Evolutionary conservation across 2,797 vertebrate species (phyloP).

Genomic region (Apodemus agrarius): DNA sequence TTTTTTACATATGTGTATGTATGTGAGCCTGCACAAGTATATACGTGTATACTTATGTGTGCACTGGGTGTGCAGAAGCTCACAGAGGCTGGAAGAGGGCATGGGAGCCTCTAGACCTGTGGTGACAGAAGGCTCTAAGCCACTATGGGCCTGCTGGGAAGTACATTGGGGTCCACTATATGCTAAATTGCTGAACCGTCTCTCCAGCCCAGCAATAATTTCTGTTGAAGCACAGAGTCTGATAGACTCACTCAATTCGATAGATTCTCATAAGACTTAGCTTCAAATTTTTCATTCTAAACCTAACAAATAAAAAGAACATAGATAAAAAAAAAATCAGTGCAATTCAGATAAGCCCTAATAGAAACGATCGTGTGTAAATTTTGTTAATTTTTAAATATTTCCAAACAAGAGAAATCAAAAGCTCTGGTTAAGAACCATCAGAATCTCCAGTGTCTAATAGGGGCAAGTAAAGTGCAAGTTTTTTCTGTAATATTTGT

Average conservation of each 20-base stretch:
- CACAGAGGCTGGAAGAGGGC: not conserved
- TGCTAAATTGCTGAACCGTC: not conserved
- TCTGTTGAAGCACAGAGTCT: not conserved
- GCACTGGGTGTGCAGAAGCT: not conserved
- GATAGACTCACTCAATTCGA: not conserved
- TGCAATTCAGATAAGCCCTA: not conserved
- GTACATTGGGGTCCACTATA: not conserved
- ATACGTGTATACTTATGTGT: not conserved
- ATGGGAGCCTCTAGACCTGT: not conserved
- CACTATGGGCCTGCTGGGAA: not conserved
- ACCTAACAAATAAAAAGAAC: not conserved
- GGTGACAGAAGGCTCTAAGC: no score
- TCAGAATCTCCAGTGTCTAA: not conserved
- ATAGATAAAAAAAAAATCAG: not conserved
- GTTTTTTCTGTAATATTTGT: not conserved
- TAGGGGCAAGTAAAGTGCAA: not conserved
- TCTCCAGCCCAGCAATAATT: not conserved
- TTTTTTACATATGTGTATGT: not conserved
- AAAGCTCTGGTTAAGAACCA: not conserved
- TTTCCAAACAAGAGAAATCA: not conserved
- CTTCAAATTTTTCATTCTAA: slow-evolving; percentile 13
- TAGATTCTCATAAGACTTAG: not conserved
- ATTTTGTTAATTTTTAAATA: not conserved
- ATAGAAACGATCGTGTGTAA: not conserved
- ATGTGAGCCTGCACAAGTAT: not conserved